Evolutionary conservation across 2,797 vertebrate genomes (phyloP).

Genomic region (Orientallactaga sibirica): DNA sequence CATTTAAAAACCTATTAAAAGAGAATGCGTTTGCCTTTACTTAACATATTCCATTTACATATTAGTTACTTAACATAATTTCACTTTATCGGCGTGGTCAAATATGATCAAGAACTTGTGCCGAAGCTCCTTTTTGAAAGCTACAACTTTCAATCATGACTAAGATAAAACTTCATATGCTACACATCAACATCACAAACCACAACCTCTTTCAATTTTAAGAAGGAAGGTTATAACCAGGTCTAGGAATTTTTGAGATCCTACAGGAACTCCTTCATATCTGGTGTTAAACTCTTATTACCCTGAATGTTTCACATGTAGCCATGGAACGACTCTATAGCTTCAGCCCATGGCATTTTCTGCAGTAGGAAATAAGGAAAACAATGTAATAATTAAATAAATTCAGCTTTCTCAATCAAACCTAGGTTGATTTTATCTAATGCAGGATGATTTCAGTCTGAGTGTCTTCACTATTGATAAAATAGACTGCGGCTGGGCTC

Average conservation of each 20-base stretch:
- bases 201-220: conserved; percentile 35
- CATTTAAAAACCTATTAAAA: conserved; percentile 75
- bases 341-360: background rate
- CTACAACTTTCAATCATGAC: conserved; percentile 41
- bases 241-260: background rate
- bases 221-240: background rate
- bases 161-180: conserved; percentile 9
- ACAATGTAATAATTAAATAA: conserved; percentile 51
- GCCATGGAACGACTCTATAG: background rate
- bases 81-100: conserved; percentile 55
- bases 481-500: conserved; percentile 71
- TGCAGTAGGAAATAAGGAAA: conserved; percentile 29
- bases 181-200: conserved; percentile 36
- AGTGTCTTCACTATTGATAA: conserved; percentile 81
- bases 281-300: conserved; percentile 54
- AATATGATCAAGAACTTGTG: conserved; percentile 65
- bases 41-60: conserved; percentile 65
- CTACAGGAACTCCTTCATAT: conserved; percentile 18
- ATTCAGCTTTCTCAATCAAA: conserved; percentile 51
- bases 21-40: conserved; percentile 68
- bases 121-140: conserved; percentile 58
- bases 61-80: conserved; percentile 71
- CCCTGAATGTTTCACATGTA: conserved; percentile 6
- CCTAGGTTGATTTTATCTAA: conserved; percentile 67
- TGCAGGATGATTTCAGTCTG: conserved; percentile 76